Evolutionary conservation across 2,888 invertebrate genomes (phyloP), one percentile per base, ranked within the genome.

Genomic region (Bombyx huttoni): DNA sequence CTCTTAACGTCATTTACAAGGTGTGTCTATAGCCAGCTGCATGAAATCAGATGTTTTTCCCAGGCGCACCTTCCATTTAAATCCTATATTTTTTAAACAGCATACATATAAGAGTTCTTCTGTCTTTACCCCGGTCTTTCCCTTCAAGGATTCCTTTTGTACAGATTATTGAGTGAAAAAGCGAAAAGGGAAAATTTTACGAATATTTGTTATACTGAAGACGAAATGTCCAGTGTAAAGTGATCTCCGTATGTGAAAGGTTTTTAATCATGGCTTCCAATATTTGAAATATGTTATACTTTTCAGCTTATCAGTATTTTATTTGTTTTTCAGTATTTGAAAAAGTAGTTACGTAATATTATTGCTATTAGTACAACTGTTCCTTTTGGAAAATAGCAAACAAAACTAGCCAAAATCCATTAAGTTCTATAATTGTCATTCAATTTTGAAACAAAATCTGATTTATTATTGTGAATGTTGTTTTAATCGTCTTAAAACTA

Each of bases 111-210:
- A 62, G 68, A 68, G 66, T 58, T 62, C 59, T 59, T 56, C 59
- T 61, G 54, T 49, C 55, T 55, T 55, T 60, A 24, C 40, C 58
- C 62, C 57, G 62, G 61, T 60, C 64, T 60, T 54, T 66, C 64
- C 64, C 60, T 67, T 68, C 64, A 60, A 67, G 65, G 67, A 70
- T 70, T 69, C 68, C 68, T 68, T 73, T 78, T 76, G 73, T 75
- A 65, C 60, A 58, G 65, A 74, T 71, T 75, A 74, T 75, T 71
- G 73, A 73, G 73, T 68, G 68, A 68, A 73, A 78, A 64, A 54
- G 52, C 65, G 65, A 67, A 70, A 72, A 68, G 66, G 65, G 66
- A 53, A 67, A 73, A 70, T 40, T 40, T 40, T 40, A 40, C 40
- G 40, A 10, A 40, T 40, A 40, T 40, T 40, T 40, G 12, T 40